Percentiles rank a stretch among this genome's conserved stretches.
phyloP scores from a whole-genome alignment of 2,888 invertebrate genomes.

The Folsomia manolachei region DNA sequence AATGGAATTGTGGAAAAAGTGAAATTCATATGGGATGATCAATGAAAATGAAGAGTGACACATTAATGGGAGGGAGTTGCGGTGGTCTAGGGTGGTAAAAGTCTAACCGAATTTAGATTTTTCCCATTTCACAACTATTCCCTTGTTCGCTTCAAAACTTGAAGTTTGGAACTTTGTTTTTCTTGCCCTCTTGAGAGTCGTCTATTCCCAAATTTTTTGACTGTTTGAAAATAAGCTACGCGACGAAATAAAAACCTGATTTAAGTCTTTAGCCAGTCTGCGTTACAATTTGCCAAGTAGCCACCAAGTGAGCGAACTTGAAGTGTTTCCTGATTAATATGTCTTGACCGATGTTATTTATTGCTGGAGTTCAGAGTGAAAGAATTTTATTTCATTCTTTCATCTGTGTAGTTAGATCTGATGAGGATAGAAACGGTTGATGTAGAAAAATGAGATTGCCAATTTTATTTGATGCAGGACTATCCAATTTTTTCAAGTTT shows the following conservation, averaged over 20 bases:
- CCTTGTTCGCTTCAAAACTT: not conserved
- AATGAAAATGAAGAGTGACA: slow-evolving; percentile 8
- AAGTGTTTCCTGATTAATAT: slow-evolving; percentile 10
- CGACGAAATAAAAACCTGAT: slow-evolving; percentile 16
- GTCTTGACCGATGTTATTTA: slow-evolving; percentile 18
- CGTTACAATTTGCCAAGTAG: not conserved
- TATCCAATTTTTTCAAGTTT: too few species aligned
- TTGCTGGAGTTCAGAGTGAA: not conserved
- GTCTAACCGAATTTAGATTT: not conserved
- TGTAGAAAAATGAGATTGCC: too few species aligned
- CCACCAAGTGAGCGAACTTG: not conserved
- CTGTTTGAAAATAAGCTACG: not conserved
- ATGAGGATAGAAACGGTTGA: not conserved
- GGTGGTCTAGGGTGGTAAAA: not conserved
- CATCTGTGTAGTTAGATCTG: too few species aligned
- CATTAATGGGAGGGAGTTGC: not conserved
- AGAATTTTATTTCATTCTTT: not conserved
- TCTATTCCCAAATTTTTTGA: slow-evolving; percentile 3
- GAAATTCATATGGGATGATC: not conserved
- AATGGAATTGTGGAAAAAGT: not conserved
- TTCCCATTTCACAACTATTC: not conserved
- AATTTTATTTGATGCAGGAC: too few species aligned
- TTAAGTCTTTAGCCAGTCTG: not conserved
- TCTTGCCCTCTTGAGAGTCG: not conserved
- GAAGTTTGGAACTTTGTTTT: slow-evolving; percentile 10